Evolutionary conservation across 1,140 invertebrate genomes (phyloP).

Genomic region (Heliconius congener): DNA sequence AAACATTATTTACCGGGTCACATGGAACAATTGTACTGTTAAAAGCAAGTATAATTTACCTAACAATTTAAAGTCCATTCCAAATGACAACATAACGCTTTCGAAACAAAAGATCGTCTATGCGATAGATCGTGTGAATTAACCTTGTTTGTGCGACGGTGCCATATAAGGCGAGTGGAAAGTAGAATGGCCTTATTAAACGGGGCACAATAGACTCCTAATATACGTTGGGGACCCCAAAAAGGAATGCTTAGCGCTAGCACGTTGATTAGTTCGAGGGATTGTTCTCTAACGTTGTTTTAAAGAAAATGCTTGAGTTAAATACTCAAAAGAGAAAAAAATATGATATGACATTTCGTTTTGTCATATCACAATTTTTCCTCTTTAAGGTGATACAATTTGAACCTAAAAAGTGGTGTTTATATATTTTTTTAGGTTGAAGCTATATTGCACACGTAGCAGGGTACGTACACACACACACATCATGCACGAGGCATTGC

Average conservation of each 20-base stretch:
- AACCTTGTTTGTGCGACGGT: slow-evolving; percentile 60
- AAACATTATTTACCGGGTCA: background rate
- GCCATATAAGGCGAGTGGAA: slow-evolving; percentile 59
- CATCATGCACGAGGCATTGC: background rate
- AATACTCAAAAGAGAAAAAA: background rate
- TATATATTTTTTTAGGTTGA: background rate
- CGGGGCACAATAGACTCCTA: slow-evolving; percentile 59
- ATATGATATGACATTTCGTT: background rate
- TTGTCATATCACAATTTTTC: background rate
- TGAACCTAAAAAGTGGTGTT: too few species aligned
- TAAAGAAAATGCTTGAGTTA: background rate
- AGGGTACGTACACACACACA: background rate
- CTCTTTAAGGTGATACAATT: background rate
- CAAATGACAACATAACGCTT: slow-evolving; percentile 35
- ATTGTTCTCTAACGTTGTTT: slow-evolving; percentile 29
- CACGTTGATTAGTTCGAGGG: slow-evolving; percentile 48
- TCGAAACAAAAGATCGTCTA: slow-evolving; percentile 40
- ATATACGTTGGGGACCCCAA: slow-evolving; percentile 55
- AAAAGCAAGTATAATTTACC: slow-evolving; percentile 7
- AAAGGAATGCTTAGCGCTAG: slow-evolving; percentile 49
- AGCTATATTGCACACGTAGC: background rate
- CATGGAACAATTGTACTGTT: background rate
- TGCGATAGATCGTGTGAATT: slow-evolving; percentile 60
- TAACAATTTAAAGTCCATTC: slow-evolving; percentile 18
- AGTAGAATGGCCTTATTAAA: slow-evolving; percentile 61